phyloP scores from a whole-genome alignment of 2,113 vertebrate species.

The Rattus rattus region DNA sequence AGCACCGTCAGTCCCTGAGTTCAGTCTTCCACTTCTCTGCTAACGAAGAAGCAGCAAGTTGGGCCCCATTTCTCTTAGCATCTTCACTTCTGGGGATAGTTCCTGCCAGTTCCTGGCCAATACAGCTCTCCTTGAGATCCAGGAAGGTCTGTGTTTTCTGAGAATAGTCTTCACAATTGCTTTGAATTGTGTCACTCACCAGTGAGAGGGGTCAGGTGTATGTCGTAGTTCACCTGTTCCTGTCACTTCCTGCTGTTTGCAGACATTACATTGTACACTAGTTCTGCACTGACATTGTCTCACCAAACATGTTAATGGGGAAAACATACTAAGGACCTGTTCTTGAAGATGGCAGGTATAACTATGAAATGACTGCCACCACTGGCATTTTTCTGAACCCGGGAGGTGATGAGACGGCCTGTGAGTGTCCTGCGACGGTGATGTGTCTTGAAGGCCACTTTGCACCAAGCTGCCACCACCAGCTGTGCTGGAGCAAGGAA shows the following conservation, averaged over 20 bases:
- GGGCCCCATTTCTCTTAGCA: neutral
- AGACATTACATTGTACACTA: neutral
- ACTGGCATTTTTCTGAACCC: neutral
- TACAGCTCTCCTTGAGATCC: neutral
- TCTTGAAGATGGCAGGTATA: neutral
- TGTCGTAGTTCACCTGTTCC: constrained; percentile 9
- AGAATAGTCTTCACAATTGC: constrained; percentile 13
- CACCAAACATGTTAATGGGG: neutral
- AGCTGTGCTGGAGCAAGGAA: neutral
- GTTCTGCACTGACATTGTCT: constrained; percentile 9
- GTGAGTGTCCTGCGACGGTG: neutral
- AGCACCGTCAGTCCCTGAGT: neutral
- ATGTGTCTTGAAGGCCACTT: neutral
- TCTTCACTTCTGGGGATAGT: neutral
- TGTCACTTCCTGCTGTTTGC: neutral
- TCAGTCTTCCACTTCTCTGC: neutral
- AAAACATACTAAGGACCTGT: neutral
- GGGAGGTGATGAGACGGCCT: neutral
- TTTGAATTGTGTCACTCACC: constrained; percentile 6
- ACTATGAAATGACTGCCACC: constrained; percentile 1
- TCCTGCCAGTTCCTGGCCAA: neutral
- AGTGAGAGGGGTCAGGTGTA: neutral
- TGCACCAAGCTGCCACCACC: neutral
- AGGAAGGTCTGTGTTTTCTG: neutral
- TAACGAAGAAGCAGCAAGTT: neutral